Evolutionary conservation across 2,888 invertebrate genomes (phyloP), one percentile per base, ranked within the genome.

Genomic region (Cheilosia variabilis): DNA sequence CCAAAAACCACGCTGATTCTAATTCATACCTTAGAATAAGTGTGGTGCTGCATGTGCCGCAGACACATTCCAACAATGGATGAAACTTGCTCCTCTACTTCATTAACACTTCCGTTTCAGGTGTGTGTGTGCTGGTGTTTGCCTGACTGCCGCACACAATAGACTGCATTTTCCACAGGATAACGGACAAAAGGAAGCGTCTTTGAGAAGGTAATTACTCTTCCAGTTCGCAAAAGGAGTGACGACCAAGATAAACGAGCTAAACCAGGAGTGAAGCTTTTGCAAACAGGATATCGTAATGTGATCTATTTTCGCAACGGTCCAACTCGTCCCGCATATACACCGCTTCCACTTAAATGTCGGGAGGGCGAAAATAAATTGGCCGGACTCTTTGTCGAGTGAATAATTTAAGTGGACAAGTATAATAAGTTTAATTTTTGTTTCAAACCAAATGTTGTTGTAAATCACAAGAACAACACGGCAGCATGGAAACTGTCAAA

Each of bases 91-190:
- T 57, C 50, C 41, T 52, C 58, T 27, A 62, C 60, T 75, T 84
- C 79, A 73, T 79, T 84, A 83, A 63, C 79, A 65, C 63, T 75
- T 75, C 62, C 57, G 63, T 55, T 73, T 3, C 63, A 62, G 68
- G 60, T 52, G 58, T 68, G 47, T 17, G 63, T 57, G 34, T 31
- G 55, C 55, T 15, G 24, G 50, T 60, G 47, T 58, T 50, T 58
- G 75, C 37, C 37, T 37, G 37, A 37, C 37, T 55, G 60, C 17
- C 57, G 31, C 55, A 57, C 45, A 69, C 43, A 55, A 55, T 62
- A 62, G 41, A 37, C 57, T 53, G 77, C 68, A 62, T 62, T 63
- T 55, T 55, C 24, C 45, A 55, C 41, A 57, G 69, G 57, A 80
- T 62, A 73, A 80, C 73, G 60, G 66, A 53, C 68, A 60, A 37